Conservation (phyloP, 1,140 invertebrate species). For the Sinella curviseta region DNA sequence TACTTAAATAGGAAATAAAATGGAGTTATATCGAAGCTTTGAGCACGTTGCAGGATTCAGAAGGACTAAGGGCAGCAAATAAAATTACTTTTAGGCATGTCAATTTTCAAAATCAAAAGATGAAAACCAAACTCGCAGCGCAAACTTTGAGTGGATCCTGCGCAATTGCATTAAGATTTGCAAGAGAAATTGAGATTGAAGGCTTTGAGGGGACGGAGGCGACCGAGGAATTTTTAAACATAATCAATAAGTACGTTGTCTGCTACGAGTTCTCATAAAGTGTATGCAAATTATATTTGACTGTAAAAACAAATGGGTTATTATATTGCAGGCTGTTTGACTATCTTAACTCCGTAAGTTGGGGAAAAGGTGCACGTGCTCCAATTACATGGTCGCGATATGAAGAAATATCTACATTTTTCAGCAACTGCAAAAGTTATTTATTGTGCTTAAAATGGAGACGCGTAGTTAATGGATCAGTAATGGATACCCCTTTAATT, state of each 20-base stretch:
- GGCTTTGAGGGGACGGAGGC: slow-evolving; percentile 28
- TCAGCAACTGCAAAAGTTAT: not conserved
- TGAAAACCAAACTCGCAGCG: slow-evolving; percentile 36
- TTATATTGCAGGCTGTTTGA: slow-evolving; percentile 45
- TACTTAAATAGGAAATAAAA: not conserved
- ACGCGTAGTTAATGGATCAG: not conserved
- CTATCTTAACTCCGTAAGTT: slow-evolving; percentile 35
- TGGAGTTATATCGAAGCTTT: slow-evolving; percentile 8
- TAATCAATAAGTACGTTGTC: slow-evolving; percentile 11
- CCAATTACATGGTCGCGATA: slow-evolving; percentile 22
- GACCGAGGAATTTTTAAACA: slow-evolving; percentile 27
- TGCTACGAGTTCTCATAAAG: not conserved
- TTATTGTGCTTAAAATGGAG: no score
- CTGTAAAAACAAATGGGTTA: no score
- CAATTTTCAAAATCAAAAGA: slow-evolving; percentile 39
- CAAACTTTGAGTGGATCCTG: slow-evolving; percentile 35
- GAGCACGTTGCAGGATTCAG: slow-evolving; percentile 25
- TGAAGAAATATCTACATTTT: no score
- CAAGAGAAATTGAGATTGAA: slow-evolving; percentile 11
- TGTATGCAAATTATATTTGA: no score
- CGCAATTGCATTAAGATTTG: slow-evolving; percentile 31
- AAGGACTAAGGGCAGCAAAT: slow-evolving; percentile 36
- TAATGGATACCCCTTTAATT: not conserved
- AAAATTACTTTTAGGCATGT: slow-evolving; percentile 34
- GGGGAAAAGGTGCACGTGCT: slow-evolving; percentile 31